Conservation (phyloP, 1,140 invertebrate genomes). For the Lucilia cuprina region DNA sequence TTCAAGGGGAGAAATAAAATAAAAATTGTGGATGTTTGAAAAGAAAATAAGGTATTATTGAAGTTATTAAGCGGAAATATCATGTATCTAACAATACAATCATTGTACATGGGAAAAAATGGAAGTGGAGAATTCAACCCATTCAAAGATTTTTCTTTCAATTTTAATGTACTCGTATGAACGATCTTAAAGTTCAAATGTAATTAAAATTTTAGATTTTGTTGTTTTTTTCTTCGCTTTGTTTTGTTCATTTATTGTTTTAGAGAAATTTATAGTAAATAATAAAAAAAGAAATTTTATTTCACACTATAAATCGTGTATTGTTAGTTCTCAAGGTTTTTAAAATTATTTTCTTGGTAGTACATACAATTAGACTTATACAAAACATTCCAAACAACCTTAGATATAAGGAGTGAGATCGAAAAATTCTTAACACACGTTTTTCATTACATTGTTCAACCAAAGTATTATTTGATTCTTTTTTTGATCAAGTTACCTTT, state of each 20-base stretch:
- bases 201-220: conserved; percentile 11
- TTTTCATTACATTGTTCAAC: too few species aligned
- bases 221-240: neutral
- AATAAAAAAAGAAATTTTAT: conserved; percentile 1
- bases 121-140: neutral
- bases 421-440: too few species aligned
- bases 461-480: too few species aligned
- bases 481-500: too few species aligned
- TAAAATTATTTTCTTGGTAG: neutral
- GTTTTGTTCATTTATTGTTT: neutral
- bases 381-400: neutral
- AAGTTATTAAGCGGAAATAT: conserved; percentile 3
- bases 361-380: neutral
- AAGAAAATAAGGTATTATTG: neutral
- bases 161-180: neutral
- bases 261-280: neutral
- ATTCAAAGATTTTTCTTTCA: neutral
- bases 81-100: neutral
- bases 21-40: neutral
- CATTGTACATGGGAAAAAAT: neutral
- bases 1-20: neutral
- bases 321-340: conserved; percentile 1
- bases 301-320: conserved; percentile 14
- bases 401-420: too few species aligned
- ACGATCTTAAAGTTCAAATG: conserved; percentile 9